Base-by-base conservation (phyloP, 2,888 invertebrate genomes). In the Oligia latruncula region DNA sequence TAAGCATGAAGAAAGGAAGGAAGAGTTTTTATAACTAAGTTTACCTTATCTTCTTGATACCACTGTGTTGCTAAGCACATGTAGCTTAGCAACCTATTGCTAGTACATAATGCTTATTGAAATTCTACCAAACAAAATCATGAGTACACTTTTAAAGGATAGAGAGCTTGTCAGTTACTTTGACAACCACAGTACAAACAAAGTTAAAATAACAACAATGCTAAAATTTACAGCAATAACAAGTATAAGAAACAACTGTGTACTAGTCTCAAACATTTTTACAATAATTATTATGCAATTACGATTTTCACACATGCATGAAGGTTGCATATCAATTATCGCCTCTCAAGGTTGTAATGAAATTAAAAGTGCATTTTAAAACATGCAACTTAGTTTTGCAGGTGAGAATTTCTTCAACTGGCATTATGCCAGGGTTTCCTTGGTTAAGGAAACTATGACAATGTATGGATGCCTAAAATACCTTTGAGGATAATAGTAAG, bases 351-450 rank as follows among this genome's bases (percentile, higher is more conserved):
- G 75, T 64, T 67, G 23, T 20, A 35, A 43, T n/a, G 3, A 13
- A 64, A 40, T 62, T 65, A 35, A 46, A 74, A 81, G 74, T 76
- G 71, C 64, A 77, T 67, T 74, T 70, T n/a, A 35, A 20, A 58
- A 49, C 6, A 73, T 58, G 43, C 49, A 72, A 68, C 23, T 74
- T 55, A 60, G 23, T n/a, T 67, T 75, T n/a, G 43, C 87, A 84
- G 87, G 70, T 84, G 83, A 74, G 65, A 65, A 83, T 86, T 68
- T 58, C 76, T 71, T 43, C 2, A 55, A 60, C 52, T 83, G 79
- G 84, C 72, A 15, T 0, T 20, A 13, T n/a, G 79, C 72, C 84
- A 83, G 29, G 13, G 15, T 77, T 77, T 60, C 49, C 43, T 74
- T 58, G 23, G 15, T 52, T 71, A 29, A 77, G 64, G 58, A 71